Evolutionary conservation across 1,140 invertebrate genomes (phyloP).

Genomic region (Mya arenaria): DNA sequence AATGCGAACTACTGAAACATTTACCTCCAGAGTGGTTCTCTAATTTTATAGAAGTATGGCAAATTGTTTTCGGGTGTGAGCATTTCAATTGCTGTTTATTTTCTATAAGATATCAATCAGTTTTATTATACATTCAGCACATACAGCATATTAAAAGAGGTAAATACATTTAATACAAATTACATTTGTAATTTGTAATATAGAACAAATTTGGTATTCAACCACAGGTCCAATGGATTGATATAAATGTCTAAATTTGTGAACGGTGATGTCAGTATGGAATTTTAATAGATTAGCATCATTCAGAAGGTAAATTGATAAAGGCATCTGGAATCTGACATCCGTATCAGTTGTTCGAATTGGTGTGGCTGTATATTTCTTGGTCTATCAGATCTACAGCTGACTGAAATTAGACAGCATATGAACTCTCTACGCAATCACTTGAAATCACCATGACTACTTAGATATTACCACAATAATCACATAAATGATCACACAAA

Average conservation of each 20-base stretch:
- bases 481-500: not conserved
- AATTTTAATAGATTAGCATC: slow-evolving; percentile 28
- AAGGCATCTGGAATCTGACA: slow-evolving; percentile 1
- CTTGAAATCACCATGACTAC: not conserved
- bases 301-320: not conserved
- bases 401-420: not conserved
- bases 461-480: not conserved
- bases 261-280: slow-evolving; percentile 12
- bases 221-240: not conserved
- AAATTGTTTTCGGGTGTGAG: slow-evolving; percentile 17
- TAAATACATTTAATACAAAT: no score
- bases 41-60: slow-evolving; percentile 12
- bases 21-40: not conserved
- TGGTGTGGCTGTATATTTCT: not conserved
- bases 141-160: no score
- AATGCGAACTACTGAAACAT: no score
- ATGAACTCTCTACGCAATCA: not conserved
- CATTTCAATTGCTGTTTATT: not conserved
- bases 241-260: slow-evolving; percentile 29
- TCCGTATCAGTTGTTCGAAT: not conserved
- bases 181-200: no score
- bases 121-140: not conserved
- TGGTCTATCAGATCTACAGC: not conserved
- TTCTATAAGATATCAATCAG: not conserved
- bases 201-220: no score